Evolutionary conservation across 2,888 invertebrate genomes (phyloP).

Genomic region (Mesochorus sp.): DNA sequence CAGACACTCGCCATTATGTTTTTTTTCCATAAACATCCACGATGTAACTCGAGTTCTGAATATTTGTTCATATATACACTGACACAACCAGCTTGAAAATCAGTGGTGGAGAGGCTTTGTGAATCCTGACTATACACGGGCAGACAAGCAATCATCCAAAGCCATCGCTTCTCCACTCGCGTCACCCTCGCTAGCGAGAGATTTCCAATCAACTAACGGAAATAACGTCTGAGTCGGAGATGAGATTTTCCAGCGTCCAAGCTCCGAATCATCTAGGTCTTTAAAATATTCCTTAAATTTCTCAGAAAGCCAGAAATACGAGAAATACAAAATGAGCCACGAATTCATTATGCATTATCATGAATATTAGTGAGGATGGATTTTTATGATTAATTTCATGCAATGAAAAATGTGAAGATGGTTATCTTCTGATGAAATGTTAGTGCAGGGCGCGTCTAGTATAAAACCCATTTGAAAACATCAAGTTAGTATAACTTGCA

Average conservation of each 20-base stretch:
- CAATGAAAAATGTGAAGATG: background rate
- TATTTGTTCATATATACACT: background rate
- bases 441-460: too few relatives aligned
- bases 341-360: too few relatives aligned
- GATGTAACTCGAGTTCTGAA: slow-evolving; percentile 10
- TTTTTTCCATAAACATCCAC: too few relatives aligned
- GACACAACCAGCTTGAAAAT: too few relatives aligned
- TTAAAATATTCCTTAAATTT: slow-evolving; percentile 55
- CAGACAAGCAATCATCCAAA: slow-evolving; percentile 12
- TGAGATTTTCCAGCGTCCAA: slow-evolving; percentile 69
- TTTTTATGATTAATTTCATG: background rate
- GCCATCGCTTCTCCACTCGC: background rate
- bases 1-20: too few relatives aligned
- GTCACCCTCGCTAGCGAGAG: slow-evolving; percentile 53
- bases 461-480: background rate
- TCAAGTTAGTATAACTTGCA: background rate
- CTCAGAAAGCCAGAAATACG: slow-evolving; percentile 23
- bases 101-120: slow-evolving; percentile 30
- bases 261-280: slow-evolving; percentile 47
- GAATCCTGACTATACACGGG: slow-evolving; percentile 3
- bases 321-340: too few relatives aligned
- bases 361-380: too few relatives aligned
- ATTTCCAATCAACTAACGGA: slow-evolving; percentile 75
- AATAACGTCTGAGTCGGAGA: slow-evolving; percentile 75
- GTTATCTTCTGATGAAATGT: too few relatives aligned